Evolutionary conservation across 1,140 invertebrate species (phyloP), one percentile per base, ranked within the genome.

Genomic region (Popillia japonica): DNA sequence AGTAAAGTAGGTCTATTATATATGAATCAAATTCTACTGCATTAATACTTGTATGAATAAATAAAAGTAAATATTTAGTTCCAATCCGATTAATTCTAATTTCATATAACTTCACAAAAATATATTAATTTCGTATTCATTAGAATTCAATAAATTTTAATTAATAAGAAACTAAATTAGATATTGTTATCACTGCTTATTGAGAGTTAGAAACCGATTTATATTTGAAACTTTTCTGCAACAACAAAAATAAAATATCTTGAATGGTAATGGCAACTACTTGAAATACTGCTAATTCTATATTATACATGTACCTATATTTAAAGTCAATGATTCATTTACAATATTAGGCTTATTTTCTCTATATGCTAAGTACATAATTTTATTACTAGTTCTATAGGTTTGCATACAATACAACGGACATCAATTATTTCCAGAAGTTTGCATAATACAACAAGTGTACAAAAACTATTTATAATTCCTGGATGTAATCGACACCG

Each of bases 401-500:
- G 6, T n/a, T n/a, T 17, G 6, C 17, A 17, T 17, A n/a, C 14
- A 14, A 44, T 44, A 44, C 14, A 55, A 17, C 4, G n/a, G 48
- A 55, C 17, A 55, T 55, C 48, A 55, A 55, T 55, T 55, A 55
- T 55, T 17, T 17, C 48, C 48, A 55, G 48, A 55, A 55, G 48
- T 17, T 55, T 55, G 48, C 48, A 55, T 34, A 34, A 34, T 34
- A 34, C 48, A 55, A 55, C 11, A 55, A 55, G 48, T 55, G 14
- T 55, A 55, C 17, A 55, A 20, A 55, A 55, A 55, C 17, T 55
- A 74, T 10, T 14, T 2, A 74, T 74, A 42, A 34, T 74, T 74
- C 6, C 23, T 41, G 72, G 72, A 44, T 44, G 40, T 44, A 34
- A 40, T 74, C 20, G 41, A 74, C 40, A 41, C 40, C 17, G n/a